Evolutionary conservation across 1,140 invertebrate genomes (phyloP).

Genomic region (Papilio polytes): DNA sequence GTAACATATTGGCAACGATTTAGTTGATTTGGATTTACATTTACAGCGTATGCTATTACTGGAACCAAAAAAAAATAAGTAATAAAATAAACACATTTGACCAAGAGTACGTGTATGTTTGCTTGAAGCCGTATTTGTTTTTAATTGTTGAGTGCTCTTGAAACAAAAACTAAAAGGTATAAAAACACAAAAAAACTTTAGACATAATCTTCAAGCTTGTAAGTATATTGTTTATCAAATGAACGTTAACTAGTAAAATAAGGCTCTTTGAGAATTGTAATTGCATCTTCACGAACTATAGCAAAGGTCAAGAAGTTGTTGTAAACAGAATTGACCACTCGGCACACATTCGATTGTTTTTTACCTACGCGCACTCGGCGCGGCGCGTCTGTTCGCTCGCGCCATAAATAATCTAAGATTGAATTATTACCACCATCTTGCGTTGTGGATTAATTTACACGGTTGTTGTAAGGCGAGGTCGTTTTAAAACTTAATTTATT

Average conservation of each 20-base stretch:
- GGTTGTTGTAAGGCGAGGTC: conserved; percentile 49
- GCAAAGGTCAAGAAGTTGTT: conserved; percentile 26
- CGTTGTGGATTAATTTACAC: conserved; percentile 61
- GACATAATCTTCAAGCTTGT: background rate
- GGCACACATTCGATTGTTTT: conserved; percentile 6
- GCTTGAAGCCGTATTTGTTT: background rate
- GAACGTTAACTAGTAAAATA: background rate
- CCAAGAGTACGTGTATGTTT: background rate
- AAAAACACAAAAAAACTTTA: background rate
- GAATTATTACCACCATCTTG: conserved; percentile 58
- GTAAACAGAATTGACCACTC: conserved; percentile 24
- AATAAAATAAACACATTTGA: background rate
- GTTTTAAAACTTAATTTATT: conserved; percentile 59
- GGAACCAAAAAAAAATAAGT: background rate
- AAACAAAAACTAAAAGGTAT: background rate
- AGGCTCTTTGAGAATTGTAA: conserved; percentile 4
- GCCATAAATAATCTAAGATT: conserved; percentile 44
- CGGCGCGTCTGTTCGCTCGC: conserved; percentile 28
- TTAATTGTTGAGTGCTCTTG: background rate
- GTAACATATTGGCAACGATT: too few relatives aligned
- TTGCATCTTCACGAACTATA: background rate
- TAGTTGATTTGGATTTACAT: background rate
- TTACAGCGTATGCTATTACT: background rate
- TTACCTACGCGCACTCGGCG: conserved; percentile 17
- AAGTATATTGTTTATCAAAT: background rate